Evolutionary conservation across 2,797 vertebrate species (phyloP), one percentile per base, ranked within the genome.

Genomic region (Rhabdophis nuchalis): DNA sequence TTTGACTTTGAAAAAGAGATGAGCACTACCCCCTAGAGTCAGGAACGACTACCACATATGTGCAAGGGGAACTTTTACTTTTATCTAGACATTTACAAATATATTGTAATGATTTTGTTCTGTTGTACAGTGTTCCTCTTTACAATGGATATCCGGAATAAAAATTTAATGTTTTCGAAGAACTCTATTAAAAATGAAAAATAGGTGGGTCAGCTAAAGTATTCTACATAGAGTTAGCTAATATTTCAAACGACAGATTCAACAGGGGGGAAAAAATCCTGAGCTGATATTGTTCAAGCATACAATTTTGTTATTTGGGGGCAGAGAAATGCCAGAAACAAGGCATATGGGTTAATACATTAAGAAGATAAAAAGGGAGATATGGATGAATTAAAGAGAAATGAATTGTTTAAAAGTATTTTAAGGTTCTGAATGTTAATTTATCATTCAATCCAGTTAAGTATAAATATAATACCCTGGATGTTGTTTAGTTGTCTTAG

Each of bases 331-430:
- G 91, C 89, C 90, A 95, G 93, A 96, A 95, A 95, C 87, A 96
- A 96, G 93, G 94, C 95, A 93, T 72, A 86, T 93, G 96, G 94
- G 94, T 96, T 96, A 97, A 96, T 93, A 96, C 94, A 94, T 96
- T 94, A 96, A 82, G 95, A 94, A 90, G 85, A 95, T 89, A 87
- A 95, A 92, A 86, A 94, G 93, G 85, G 90, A 93, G n/a, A 91
- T 77, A 82, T 6, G 3, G 91, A 88, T 82, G 86, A 41, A 91
- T 93, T 32, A 23, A 14, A 2, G 1, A 0, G 10, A 14, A 82
- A 87, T 14, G 0, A 0, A 2, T 46, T 50, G 10, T 89, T 64
- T 53, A 13, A 64, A 85, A n/a, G 27, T 27, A 41, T 46, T 13
- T 32, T 56, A 86, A 86, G 27, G 7, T 88, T 88, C 86, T 36